phyloP scores from a whole-genome alignment of 1,140 invertebrate species.

The Drosophila equinoxialis region DNA sequence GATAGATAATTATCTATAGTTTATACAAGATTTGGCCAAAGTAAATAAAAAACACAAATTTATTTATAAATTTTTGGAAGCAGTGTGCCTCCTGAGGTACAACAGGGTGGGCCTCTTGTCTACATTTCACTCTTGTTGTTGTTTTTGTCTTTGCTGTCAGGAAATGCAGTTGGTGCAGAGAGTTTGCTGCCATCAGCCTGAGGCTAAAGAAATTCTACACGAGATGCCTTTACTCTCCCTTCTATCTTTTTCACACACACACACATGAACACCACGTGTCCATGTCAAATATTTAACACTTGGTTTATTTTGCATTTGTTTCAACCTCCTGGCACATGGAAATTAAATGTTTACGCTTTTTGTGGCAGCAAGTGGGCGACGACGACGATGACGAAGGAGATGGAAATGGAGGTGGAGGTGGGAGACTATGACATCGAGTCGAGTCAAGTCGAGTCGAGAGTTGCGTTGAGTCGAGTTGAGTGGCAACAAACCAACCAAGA shows the following conservation, averaged over 20 bases:
- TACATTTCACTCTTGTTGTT: slow-evolving; percentile 29
- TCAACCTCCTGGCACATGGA: slow-evolving; percentile 60
- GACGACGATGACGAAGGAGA: neutral
- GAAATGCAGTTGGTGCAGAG: slow-evolving; percentile 74
- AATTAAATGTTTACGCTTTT: slow-evolving; percentile 81
- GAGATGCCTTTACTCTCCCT: slow-evolving; percentile 23
- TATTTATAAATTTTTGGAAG: neutral
- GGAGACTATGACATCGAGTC: slow-evolving; percentile 23
- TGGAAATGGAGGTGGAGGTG: no score
- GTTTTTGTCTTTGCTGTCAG: slow-evolving; percentile 55
- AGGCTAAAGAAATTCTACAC: slow-evolving; percentile 25
- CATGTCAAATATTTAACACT: slow-evolving; percentile 80
- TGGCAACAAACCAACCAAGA: slow-evolving; percentile 17
- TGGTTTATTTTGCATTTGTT: slow-evolving; percentile 71
- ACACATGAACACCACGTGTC: slow-evolving; percentile 24
- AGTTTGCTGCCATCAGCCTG: slow-evolving; percentile 18
- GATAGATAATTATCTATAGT: no score
- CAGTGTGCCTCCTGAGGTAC: neutral
- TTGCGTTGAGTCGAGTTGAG: slow-evolving; percentile 30
- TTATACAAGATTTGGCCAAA: no score
- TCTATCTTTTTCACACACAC: neutral
- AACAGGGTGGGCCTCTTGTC: slow-evolving; percentile 41
- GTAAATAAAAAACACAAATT: no score
- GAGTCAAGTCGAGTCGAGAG: slow-evolving; percentile 32
- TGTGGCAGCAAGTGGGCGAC: slow-evolving; percentile 73